Percentiles rank a stretch among this genome's conserved stretches.
These are phyloP conservation scores for Acanthacorydalis orientalis DNA, from an alignment of 2,888 invertebrate species.

Conservation along the genomic window DNA sequence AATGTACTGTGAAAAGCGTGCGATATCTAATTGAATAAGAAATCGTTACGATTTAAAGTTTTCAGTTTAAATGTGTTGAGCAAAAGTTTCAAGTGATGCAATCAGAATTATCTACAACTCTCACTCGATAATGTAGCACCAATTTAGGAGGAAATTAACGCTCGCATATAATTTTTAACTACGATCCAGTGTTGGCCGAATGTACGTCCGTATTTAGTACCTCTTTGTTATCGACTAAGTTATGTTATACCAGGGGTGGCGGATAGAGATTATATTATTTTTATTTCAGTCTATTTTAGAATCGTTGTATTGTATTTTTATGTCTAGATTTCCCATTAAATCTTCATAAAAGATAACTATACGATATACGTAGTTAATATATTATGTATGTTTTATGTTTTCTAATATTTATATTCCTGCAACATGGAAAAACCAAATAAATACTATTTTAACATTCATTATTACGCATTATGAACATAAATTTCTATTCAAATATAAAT, in stretches of 20 bases:
- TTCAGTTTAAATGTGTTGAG: background rate
- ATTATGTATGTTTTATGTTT: too few species aligned
- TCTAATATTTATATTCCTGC: too few species aligned
- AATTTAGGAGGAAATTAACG: constrained; percentile 1
- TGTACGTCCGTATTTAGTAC: background rate
- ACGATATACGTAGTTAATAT: too few species aligned
- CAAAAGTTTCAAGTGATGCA: background rate
- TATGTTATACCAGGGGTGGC: background rate
- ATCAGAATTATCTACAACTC: background rate
- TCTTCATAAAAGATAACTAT: too few species aligned
- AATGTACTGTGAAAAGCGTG: too few species aligned
- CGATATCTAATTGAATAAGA: too few species aligned
- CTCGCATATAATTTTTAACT: constrained; percentile 1
- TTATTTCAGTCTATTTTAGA: background rate
- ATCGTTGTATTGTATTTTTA: background rate
- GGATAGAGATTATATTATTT: background rate
- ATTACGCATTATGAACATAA: too few species aligned
- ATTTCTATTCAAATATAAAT: too few species aligned
- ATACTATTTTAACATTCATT: too few species aligned
- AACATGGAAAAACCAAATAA: too few species aligned
- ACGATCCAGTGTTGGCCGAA: background rate
- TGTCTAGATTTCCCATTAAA: background rate
- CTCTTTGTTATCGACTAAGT: too few species aligned
- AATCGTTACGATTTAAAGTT: too few species aligned
- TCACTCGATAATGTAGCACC: constrained; percentile 1